phyloP scores from a whole-genome alignment of 2,888 invertebrate genomes.

The Germaria angustata region DNA sequence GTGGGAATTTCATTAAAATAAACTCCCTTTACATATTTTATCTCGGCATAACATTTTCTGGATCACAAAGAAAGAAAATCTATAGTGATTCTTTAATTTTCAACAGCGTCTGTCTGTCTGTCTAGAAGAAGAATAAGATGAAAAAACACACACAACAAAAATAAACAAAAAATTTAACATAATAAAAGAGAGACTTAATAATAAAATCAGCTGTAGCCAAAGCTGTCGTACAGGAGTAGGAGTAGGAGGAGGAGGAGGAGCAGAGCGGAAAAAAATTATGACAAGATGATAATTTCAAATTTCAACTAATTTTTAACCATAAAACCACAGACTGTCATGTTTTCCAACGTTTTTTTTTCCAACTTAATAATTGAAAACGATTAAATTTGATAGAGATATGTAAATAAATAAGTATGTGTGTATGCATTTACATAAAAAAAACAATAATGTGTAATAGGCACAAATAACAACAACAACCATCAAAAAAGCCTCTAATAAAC shows the following conservation, averaged over 20 bases:
- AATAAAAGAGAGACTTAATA: not conserved
- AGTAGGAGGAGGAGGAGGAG: not conserved
- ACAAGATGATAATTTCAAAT: constrained; percentile 37
- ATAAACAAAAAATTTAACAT: not conserved
- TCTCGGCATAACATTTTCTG: constrained; percentile 20
- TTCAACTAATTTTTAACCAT: constrained; percentile 23
- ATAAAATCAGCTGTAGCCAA: constrained; percentile 33
- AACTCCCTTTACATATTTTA: not conserved
- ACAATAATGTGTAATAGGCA: not conserved
- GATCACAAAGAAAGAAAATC: constrained; percentile 37
- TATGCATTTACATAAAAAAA: not conserved
- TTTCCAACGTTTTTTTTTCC: not conserved
- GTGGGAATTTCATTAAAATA: constrained; percentile 38
- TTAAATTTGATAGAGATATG: constrained; percentile 32
- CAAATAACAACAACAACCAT: not conserved
- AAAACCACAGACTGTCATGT: constrained; percentile 37
- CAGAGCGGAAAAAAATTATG: not conserved
- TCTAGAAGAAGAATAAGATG: not conserved
- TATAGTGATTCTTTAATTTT: not conserved
- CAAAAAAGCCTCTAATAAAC: not conserved
- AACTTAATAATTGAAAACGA: constrained; percentile 27
- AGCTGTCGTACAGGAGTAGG: too few relatives aligned
- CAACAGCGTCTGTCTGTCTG: constrained; percentile 9
- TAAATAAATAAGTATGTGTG: not conserved
- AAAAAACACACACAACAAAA: not conserved